phyloP scores from a whole-genome alignment of 2,113 vertebrate species.

The Rhea pennata region DNA sequence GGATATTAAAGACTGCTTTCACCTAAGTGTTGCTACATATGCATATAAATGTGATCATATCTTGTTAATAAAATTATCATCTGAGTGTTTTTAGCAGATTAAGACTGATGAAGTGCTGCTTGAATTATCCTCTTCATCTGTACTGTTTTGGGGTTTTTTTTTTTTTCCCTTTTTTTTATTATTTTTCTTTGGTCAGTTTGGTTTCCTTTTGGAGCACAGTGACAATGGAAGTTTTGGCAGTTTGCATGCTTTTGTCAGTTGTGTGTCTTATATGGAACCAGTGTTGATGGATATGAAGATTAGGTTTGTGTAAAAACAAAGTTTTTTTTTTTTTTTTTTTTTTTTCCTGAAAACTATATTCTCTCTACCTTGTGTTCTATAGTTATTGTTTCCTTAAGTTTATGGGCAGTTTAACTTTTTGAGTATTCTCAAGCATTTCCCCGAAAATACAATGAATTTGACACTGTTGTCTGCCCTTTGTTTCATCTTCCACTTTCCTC shows the following conservation, averaged over 20 bases:
- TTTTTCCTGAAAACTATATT: neutral
- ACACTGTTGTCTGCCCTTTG: neutral
- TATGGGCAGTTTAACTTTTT: neutral
- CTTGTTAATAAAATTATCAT: constrained; percentile 53
- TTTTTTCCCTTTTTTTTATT: neutral
- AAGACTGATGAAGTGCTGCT: constrained; percentile 31
- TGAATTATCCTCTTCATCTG: constrained; percentile 29
- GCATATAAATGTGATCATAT: constrained; percentile 47
- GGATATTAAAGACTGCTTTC: constrained; percentile 50
- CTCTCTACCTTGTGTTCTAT: constrained; percentile 38
- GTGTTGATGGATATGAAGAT: constrained; percentile 32
- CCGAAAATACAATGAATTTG: neutral
- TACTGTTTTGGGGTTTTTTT: constrained; percentile 11
- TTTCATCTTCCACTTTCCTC: neutral
- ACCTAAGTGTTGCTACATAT: constrained; percentile 42
- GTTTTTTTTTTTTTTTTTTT: neutral
- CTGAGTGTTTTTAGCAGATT: constrained; percentile 38
- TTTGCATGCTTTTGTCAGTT: constrained; percentile 63
- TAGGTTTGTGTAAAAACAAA: constrained; percentile 11
- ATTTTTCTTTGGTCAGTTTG: constrained; percentile 23
- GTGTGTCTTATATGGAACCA: constrained; percentile 48
- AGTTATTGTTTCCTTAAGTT: constrained; percentile 23
- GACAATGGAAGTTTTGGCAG: constrained; percentile 22
- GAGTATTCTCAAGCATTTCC: constrained; percentile 16
- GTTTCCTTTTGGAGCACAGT: constrained; percentile 53